Conservation (phyloP, 1,140 invertebrate genomes). For the Pachyrhynchus sulphureomaculatus region DNA sequence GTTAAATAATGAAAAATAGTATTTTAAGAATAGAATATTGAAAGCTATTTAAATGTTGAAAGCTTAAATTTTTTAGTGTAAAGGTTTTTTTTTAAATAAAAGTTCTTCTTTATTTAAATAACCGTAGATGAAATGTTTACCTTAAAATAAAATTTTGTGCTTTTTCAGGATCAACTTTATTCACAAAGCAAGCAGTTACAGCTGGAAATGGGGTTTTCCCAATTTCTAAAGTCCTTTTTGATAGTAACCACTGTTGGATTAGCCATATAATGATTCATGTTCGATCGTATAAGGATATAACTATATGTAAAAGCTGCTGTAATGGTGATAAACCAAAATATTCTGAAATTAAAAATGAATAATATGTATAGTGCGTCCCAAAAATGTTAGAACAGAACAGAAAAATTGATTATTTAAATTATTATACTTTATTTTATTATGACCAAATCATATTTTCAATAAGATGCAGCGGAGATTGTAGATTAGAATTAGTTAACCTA, state of each 20-base stretch:
- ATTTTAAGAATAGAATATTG: too few relatives aligned
- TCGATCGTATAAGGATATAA: slow-evolving; percentile 50
- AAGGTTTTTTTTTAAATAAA: too few relatives aligned
- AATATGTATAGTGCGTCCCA: background rate
- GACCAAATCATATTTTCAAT: too few relatives aligned
- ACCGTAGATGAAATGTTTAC: too few relatives aligned
- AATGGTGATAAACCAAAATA: slow-evolving; percentile 55
- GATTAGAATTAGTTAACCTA: too few relatives aligned
- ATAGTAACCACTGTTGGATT: slow-evolving; percentile 63
- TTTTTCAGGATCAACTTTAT: slow-evolving; percentile 48
- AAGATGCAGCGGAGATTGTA: too few relatives aligned
- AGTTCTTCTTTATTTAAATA: too few relatives aligned
- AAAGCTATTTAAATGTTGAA: too few relatives aligned
- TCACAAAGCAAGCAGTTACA: slow-evolving; percentile 55
- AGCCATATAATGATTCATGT: slow-evolving; percentile 56
- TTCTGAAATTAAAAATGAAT: slow-evolving; percentile 47
- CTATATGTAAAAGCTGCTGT: slow-evolving; percentile 49
- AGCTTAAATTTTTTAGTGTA: too few relatives aligned
- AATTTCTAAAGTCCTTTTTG: slow-evolving; percentile 61
- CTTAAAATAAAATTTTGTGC: slow-evolving; percentile 41
- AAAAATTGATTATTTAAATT: background rate
- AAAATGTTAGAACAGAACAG: background rate
- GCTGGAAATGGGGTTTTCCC: slow-evolving; percentile 59
- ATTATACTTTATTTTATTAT: too few relatives aligned
- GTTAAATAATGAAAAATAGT: too few relatives aligned